phyloP scores from a whole-genome alignment of 2,888 invertebrate species.

The Polyommatus icarus region DNA sequence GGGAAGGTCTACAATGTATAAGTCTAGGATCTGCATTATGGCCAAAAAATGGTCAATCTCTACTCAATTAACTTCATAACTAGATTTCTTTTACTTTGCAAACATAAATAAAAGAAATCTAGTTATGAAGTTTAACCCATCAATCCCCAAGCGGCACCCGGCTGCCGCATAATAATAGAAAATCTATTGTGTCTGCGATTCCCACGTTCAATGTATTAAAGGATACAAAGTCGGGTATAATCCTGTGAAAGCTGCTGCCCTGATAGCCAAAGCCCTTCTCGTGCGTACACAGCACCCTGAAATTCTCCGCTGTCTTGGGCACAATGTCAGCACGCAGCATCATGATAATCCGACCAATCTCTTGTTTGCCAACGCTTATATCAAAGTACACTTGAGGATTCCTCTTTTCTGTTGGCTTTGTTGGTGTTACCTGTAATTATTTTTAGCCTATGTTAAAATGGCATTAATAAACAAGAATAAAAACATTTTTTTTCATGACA shows the following conservation, averaged over 20 bases:
- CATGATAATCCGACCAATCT: constrained; percentile 94
- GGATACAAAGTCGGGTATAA: constrained; percentile 99
- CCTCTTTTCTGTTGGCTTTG: constrained; percentile 67
- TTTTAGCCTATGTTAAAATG: not conserved
- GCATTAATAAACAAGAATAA: not conserved
- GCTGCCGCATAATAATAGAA: too few species aligned
- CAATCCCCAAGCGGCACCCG: too few species aligned
- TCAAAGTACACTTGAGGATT: constrained; percentile 98
- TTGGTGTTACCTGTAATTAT: constrained; percentile 54
- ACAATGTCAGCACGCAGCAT: constrained; percentile 95
- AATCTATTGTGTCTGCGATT: too few species aligned
- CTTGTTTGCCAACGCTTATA: constrained; percentile 93
- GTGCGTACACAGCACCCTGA: constrained; percentile 94
- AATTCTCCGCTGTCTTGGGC: constrained; percentile 97
- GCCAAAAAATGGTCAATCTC: too few species aligned
- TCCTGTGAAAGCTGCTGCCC: constrained; percentile 93
- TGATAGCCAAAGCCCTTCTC: constrained; percentile 98
- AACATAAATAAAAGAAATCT: not conserved
- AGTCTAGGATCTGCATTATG: too few species aligned
- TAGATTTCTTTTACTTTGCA: too few species aligned
- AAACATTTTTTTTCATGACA: not conserved
- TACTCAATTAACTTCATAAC: too few species aligned
- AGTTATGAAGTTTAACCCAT: too few species aligned
- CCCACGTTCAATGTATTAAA: constrained; percentile 47
- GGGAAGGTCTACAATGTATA: too few species aligned